These are phyloP conservation scores for Poicephalus meyeri DNA, from an alignment of 2,113 vertebrate species.

Conservation along the genomic window DNA sequence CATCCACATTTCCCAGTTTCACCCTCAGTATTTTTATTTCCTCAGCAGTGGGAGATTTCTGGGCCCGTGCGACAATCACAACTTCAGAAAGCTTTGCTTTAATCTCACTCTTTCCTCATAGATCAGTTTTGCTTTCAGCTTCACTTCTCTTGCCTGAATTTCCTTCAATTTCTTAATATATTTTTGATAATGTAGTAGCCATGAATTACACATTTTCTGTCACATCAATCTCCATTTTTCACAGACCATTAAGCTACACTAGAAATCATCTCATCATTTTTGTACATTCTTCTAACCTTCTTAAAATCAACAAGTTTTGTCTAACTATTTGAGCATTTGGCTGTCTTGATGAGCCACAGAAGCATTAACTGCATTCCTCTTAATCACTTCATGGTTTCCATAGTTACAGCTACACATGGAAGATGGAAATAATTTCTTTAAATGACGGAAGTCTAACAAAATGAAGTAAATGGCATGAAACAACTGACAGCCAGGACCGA, in stretches of 20 bases:
- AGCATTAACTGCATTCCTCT: not conserved
- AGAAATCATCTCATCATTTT: not conserved
- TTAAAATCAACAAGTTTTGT: not conserved
- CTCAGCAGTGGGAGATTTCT: not conserved
- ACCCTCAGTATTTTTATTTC: not conserved
- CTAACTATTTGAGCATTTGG: not conserved
- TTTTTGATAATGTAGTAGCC: not conserved
- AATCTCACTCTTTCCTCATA: not conserved
- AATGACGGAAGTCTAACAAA: not conserved
- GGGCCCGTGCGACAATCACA: not conserved
- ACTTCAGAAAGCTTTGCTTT: not conserved
- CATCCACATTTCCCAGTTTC: not conserved
- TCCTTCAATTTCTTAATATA: not conserved
- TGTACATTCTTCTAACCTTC: not conserved
- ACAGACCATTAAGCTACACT: not conserved
- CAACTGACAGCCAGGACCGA: not conserved
- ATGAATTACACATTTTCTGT: not conserved
- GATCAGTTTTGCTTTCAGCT: not conserved
- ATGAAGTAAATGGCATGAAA: not conserved
- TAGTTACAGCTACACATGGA: not conserved
- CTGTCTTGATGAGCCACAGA: not conserved
- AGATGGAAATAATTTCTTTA: not conserved
- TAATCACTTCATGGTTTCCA: not conserved
- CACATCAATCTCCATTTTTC: not conserved
- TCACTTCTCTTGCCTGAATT: not conserved